phyloP scores from a whole-genome alignment of 2,113 vertebrate species.

The Peromyscus maniculatus region DNA sequence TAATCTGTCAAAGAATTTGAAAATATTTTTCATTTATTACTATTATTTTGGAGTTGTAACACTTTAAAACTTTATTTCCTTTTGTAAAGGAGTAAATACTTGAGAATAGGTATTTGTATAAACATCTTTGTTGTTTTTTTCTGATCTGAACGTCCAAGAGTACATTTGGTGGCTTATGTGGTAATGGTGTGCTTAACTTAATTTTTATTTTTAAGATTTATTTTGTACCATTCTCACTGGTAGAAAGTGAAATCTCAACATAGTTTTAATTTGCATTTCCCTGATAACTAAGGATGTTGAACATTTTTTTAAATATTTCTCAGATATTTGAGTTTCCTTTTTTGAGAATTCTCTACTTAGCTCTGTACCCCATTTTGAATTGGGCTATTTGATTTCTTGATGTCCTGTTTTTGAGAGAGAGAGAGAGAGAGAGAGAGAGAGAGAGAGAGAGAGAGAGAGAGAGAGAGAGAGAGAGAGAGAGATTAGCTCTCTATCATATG shows the following conservation, averaged over 20 bases:
- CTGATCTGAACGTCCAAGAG: neutral
- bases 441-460: too few relatives aligned
- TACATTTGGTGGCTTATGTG: neutral
- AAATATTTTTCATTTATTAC: conserved; percentile 51
- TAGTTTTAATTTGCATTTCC: neutral
- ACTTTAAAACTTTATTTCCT: conserved; percentile 55
- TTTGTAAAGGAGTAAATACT: conserved; percentile 46
- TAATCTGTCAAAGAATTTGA: conserved; percentile 53
- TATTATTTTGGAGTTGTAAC: conserved; percentile 43
- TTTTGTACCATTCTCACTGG: neutral
- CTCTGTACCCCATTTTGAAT: neutral
- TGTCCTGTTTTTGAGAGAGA: neutral
- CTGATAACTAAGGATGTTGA: neutral
- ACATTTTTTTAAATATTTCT: neutral
- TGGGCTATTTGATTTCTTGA: neutral
- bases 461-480: too few relatives aligned
- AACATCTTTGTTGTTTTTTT: neutral
- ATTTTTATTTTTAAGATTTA: neutral
- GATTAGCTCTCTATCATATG: neutral
- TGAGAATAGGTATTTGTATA: neutral
- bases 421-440: too few relatives aligned
- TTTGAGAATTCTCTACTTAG: neutral
- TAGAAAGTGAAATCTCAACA: neutral
- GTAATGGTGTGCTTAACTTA: conserved; percentile 17
- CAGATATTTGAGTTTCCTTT: neutral